Percentiles rank a stretch among this genome's conserved stretches.
These are phyloP conservation scores for Carcharodon carcharias DNA, from an alignment of 2,797 vertebrate genomes.

Conservation along the genomic window DNA sequence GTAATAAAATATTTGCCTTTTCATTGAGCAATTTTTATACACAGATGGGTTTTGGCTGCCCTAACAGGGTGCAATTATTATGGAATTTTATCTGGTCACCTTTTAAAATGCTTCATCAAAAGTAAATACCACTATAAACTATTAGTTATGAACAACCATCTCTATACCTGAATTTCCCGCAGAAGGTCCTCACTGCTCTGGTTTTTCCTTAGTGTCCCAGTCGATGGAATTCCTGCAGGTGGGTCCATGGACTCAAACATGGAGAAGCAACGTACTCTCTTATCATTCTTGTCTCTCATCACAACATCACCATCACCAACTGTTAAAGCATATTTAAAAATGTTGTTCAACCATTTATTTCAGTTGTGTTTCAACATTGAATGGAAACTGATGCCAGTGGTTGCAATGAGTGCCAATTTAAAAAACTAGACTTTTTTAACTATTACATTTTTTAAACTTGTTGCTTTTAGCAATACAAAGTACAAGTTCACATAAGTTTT, in stretches of 20 bases:
- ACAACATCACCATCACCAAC: slow-evolving; percentile 66
- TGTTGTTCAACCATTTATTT: neutral
- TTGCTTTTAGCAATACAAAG: too few relatives aligned
- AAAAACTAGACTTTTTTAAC: neutral
- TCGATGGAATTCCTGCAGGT: slow-evolving; percentile 46
- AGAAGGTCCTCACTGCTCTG: slow-evolving; percentile 93
- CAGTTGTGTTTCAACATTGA: neutral
- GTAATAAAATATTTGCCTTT: neutral
- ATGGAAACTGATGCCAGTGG: neutral
- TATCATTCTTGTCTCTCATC: slow-evolving; percentile 70
- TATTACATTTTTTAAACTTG: neutral
- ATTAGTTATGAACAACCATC: neutral
- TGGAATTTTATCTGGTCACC: neutral
- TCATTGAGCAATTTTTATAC: neutral
- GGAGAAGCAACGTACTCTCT: slow-evolving; percentile 78
- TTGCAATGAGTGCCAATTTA: neutral
- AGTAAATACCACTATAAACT: neutral
- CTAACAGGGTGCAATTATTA: neutral
- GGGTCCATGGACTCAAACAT: slow-evolving; percentile 85
- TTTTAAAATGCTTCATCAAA: neutral
- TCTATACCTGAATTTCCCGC: slow-evolving; percentile 75
- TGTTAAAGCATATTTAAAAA: slow-evolving; percentile 35
- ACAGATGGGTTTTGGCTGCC: neutral
- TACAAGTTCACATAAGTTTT: neutral
- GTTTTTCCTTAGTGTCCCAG: slow-evolving; percentile 76